Evolutionary conservation across 1,140 invertebrate species (phyloP).

Genomic region (Liolophura sinensis): DNA sequence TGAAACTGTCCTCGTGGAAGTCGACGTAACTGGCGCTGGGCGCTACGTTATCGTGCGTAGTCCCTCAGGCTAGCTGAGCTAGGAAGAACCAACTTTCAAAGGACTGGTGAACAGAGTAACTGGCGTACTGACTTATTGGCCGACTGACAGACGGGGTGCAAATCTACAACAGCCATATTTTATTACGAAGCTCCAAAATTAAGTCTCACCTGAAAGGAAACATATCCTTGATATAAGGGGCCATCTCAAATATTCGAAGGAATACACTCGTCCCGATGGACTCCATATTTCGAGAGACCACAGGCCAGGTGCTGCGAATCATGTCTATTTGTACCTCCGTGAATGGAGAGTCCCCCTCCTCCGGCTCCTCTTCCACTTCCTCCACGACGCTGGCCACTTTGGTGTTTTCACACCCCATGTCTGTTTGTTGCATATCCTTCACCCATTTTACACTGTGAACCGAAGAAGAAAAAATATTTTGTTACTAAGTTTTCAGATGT

Average conservation of each 20-base stretch:
- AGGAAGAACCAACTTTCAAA: too few relatives aligned
- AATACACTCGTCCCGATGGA: conserved; percentile 32
- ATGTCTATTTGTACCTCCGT: conserved; percentile 38
- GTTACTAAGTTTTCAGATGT: too few relatives aligned
- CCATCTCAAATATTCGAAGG: conserved; percentile 29
- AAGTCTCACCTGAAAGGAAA: conserved; percentile 14
- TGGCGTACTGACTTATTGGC: too few relatives aligned
- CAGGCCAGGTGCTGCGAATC: conserved; percentile 40
- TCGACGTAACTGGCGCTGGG: too few relatives aligned
- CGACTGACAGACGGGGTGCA: too few relatives aligned
- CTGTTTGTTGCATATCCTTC: too few relatives aligned
- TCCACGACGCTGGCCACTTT: conserved; percentile 21
- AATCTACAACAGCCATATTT: not conserved
- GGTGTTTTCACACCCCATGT: conserved; percentile 37
- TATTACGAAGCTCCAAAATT: not conserved
- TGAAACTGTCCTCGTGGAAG: too few relatives aligned
- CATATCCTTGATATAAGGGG: conserved; percentile 24
- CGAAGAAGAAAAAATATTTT: too few relatives aligned
- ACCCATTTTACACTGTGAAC: too few relatives aligned
- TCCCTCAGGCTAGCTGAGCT: too few relatives aligned
- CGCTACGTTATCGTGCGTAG: too few relatives aligned
- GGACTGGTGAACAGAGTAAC: too few relatives aligned
- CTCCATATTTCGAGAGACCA: conserved; percentile 27
- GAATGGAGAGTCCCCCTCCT: conserved; percentile 16
- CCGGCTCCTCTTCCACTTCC: conserved; percentile 14